Conservation (phyloP, 2,888 invertebrate genomes). For the Maniola hyperantus region DNA sequence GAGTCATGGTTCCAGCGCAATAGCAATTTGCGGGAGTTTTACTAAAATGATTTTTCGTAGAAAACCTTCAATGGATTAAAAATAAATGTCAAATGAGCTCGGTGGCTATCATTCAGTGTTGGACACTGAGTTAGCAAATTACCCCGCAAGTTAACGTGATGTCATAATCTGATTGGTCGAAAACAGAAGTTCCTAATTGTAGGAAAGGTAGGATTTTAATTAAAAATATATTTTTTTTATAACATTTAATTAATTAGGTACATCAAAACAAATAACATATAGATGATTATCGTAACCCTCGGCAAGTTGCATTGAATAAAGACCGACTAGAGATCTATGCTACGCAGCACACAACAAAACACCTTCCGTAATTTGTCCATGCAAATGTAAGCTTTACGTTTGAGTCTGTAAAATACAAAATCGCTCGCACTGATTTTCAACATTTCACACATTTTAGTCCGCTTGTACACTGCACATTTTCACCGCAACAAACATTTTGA, state of each 20-base stretch:
- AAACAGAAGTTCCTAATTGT: background rate
- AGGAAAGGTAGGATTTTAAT: slow-evolving; percentile 19
- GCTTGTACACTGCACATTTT: slow-evolving; percentile 2
- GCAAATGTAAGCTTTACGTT: slow-evolving; percentile 32
- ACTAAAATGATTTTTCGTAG: too few species aligned
- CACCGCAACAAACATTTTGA: background rate
- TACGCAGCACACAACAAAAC: slow-evolving; percentile 40
- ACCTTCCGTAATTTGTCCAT: slow-evolving; percentile 21
- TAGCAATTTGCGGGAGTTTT: too few species aligned
- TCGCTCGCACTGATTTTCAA: slow-evolving; percentile 29
- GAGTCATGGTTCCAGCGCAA: too few species aligned
- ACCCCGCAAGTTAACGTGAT: too few species aligned
- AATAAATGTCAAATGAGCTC: too few species aligned
- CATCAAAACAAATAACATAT: slow-evolving; percentile 82
- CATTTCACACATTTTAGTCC: slow-evolving; percentile 12
- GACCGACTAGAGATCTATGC: slow-evolving; percentile 76
- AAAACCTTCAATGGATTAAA: too few species aligned
- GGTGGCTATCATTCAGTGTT: too few species aligned
- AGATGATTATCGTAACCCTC: slow-evolving; percentile 64
- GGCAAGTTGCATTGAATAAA: slow-evolving; percentile 74
- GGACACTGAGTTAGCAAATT: too few species aligned
- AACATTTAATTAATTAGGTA: slow-evolving; percentile 77
- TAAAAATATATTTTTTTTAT: slow-evolving; percentile 59
- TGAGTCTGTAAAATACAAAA: slow-evolving; percentile 26
- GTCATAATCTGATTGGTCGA: too few species aligned